These are phyloP conservation scores for Acleris holmiana DNA, from an alignment of 2,888 invertebrate genomes.

Conservation along the genomic window DNA sequence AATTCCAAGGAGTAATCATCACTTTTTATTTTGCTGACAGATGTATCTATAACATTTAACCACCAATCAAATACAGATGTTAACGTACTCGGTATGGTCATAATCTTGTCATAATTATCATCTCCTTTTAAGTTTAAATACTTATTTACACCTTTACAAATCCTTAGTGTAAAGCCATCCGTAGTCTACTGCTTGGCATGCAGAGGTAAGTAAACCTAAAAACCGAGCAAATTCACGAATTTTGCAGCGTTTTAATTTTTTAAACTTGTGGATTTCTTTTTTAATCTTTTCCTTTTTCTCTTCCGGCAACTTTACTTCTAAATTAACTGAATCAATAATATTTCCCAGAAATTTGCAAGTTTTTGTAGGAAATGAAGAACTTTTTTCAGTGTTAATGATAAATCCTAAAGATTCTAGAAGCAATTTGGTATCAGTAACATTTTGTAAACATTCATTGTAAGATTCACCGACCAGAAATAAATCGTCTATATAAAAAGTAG, in stretches of 20 bases:
- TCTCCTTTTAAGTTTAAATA: conserved; percentile 11
- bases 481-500: conserved; percentile 5
- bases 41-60: conserved; percentile 1
- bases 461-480: not conserved
- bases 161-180: conserved; percentile 22
- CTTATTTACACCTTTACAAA: conserved; percentile 10
- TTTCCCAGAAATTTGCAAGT: conserved; percentile 21
- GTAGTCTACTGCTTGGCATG: conserved; percentile 25
- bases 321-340: conserved; percentile 19
- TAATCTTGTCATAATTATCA: conserved; percentile 3
- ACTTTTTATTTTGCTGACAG: conserved; percentile 6
- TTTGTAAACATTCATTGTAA: conserved; percentile 1
- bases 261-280: conserved; percentile 7
- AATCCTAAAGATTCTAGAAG: conserved; percentile 20
- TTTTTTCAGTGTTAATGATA: conserved; percentile 24
- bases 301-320: conserved; percentile 19
- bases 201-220: conserved; percentile 28
- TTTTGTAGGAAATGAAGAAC: not conserved
- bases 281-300: conserved; percentile 25
- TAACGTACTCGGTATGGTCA: not conserved
- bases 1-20: conserved; percentile 12
- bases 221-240: conserved; percentile 32
- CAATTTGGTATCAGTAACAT: not conserved
- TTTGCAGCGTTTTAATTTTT: not conserved
- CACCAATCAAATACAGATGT: conserved; percentile 5